Percentiles rank a stretch among this genome's conserved stretches.
phyloP scores from a whole-genome alignment of 2,888 invertebrate genomes.

The Synergus itoensis region DNA sequence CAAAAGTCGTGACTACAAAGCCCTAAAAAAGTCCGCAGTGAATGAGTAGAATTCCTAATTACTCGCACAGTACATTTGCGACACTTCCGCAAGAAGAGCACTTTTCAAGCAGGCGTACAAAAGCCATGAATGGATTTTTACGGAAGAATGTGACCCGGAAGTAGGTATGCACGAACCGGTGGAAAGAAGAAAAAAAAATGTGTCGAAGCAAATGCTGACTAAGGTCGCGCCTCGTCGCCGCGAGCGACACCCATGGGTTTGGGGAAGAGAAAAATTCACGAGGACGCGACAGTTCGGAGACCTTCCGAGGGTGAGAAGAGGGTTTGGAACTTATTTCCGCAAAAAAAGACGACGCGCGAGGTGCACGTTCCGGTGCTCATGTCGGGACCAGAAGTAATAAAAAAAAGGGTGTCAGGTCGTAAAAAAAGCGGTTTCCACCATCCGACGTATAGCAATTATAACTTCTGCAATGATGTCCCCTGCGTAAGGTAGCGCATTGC shows the following conservation, averaged over 20 bases:
- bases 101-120: constrained; percentile 23
- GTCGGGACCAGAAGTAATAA: constrained; percentile 45
- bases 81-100: constrained; percentile 31
- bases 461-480: constrained; percentile 47
- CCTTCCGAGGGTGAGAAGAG: constrained; percentile 4
- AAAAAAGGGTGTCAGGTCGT: constrained; percentile 46
- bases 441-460: constrained; percentile 61
- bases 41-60: constrained; percentile 38
- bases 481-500: constrained; percentile 51
- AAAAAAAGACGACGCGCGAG: constrained; percentile 46
- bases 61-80: constrained; percentile 17
- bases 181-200: constrained; percentile 43
- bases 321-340: constrained; percentile 35
- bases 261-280: constrained; percentile 7
- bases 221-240: constrained; percentile 43
- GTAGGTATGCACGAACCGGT: not conserved
- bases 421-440: constrained; percentile 45
- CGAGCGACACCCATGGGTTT: constrained; percentile 1
- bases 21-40: constrained; percentile 7
- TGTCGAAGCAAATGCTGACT: constrained; percentile 52
- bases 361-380: constrained; percentile 31
- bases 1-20: constrained; percentile 32
- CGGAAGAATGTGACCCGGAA: constrained; percentile 39
- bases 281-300: constrained; percentile 24
- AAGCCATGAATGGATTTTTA: constrained; percentile 36